phyloP scores from a whole-genome alignment of 2,888 invertebrate species.

The Ellobium chinense region DNA sequence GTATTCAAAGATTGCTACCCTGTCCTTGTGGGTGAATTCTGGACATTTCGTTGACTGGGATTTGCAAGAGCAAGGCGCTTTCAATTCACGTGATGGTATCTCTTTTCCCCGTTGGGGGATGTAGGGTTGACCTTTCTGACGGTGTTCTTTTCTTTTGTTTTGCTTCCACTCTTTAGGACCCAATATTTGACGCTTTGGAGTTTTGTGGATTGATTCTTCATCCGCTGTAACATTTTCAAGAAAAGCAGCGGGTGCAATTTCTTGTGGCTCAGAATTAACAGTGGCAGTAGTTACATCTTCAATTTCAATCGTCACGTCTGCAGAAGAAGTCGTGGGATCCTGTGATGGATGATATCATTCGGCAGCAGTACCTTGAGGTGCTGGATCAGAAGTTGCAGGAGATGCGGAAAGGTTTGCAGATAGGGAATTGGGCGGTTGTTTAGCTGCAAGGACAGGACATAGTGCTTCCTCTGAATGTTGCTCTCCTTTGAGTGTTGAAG shows the following conservation, averaged over 20 bases:
- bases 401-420: too few relatives aligned
- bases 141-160: not conserved
- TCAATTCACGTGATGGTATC: not conserved
- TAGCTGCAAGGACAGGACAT: too few relatives aligned
- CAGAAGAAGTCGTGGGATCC: not conserved
- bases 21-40: conserved; percentile 1
- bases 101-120: not conserved
- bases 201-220: not conserved
- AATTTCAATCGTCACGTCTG: not conserved
- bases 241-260: not conserved
- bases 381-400: too few relatives aligned
- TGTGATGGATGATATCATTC: too few relatives aligned
- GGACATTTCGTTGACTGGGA: not conserved
- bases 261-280: not conserved
- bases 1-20: not conserved
- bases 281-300: not conserved
- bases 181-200: not conserved
- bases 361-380: too few relatives aligned
- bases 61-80: conserved; percentile 7
- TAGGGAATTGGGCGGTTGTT: too few relatives aligned
- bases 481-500: too few relatives aligned
- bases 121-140: conserved; percentile 1
- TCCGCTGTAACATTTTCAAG: not conserved
- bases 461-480: too few relatives aligned
- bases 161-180: not conserved